These are phyloP conservation scores for Dascyllus trimaculatus DNA, from an alignment of 2,113 vertebrate species.

Conservation along the genomic window DNA sequence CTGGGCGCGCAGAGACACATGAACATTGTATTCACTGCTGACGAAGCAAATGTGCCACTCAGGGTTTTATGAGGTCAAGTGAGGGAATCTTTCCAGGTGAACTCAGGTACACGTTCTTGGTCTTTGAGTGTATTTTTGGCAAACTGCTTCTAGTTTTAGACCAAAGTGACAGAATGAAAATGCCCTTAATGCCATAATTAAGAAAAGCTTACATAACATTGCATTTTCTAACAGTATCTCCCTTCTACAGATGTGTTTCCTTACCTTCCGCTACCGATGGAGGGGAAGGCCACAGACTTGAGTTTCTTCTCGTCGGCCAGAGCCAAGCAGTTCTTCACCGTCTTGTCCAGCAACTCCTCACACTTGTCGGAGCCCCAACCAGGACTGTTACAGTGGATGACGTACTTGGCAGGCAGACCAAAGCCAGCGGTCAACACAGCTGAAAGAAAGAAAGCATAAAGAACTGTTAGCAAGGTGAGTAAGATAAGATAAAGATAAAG, in stretches of 20 bases:
- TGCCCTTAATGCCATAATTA: no score
- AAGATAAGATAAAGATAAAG: no score
- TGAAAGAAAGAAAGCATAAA: slow-evolving; percentile 60
- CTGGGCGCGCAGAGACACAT: no score
- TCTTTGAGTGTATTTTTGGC: no score
- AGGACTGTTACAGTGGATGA: slow-evolving; percentile 98
- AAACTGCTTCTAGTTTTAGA: background rate
- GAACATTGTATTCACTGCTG: no score
- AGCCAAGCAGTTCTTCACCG: slow-evolving; percentile 97
- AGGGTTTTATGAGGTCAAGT: no score
- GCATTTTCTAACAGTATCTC: background rate
- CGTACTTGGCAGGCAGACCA: slow-evolving; percentile 95
- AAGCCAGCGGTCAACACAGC: slow-evolving; percentile 92
- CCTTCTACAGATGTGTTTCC: background rate
- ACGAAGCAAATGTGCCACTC: no score
- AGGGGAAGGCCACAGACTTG: slow-evolving; percentile 97
- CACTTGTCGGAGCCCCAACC: slow-evolving; percentile 96
- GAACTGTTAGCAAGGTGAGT: background rate
- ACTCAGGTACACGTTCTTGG: no score
- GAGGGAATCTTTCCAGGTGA: no score
- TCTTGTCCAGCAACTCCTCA: slow-evolving; percentile 97
- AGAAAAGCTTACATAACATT: background rate
- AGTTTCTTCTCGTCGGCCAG: slow-evolving; percentile 99
- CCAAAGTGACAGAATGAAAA: background rate
- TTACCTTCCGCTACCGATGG: slow-evolving; percentile 97